Evolutionary conservation across 2,888 invertebrate species (phyloP).

Genomic region (Luperina nickerlii): DNA sequence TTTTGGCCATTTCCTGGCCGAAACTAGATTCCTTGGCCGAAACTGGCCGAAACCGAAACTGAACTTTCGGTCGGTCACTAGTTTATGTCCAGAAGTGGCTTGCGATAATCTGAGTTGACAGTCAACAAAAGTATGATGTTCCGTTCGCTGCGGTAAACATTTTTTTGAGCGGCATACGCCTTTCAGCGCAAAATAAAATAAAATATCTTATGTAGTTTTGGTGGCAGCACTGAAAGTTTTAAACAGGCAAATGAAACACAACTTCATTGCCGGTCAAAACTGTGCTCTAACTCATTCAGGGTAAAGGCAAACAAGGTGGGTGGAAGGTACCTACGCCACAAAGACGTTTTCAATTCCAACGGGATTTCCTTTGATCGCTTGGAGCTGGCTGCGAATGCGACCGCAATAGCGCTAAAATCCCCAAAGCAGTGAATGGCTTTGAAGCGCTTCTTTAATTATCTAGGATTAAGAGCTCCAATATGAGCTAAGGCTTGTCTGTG

Average conservation of each 20-base stretch:
- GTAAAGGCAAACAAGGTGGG: background rate
- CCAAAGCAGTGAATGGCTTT: constrained; percentile 5
- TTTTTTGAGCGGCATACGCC: background rate
- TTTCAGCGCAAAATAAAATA: background rate
- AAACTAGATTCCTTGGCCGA: no score
- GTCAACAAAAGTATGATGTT: background rate
- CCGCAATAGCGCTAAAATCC: background rate
- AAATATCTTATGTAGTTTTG: background rate
- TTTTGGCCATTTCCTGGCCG: no score
- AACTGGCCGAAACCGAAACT: no score
- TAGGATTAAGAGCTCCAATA: constrained; percentile 1
- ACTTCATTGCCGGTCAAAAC: background rate
- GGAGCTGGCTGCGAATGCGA: background rate
- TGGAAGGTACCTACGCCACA: background rate
- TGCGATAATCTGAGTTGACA: background rate
- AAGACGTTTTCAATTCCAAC: background rate
- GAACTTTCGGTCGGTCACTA: no score
- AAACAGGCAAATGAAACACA: no score
- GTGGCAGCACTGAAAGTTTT: background rate
- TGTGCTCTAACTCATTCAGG: no score
- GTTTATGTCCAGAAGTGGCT: background rate
- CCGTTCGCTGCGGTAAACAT: background rate
- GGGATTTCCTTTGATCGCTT: constrained; percentile 1
- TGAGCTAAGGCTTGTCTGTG: background rate
- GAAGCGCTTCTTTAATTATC: background rate